A percentile compares a stretch with the other conserved stretches of the same genome.
Conservation (phyloP, 2,888 invertebrate species). For the Agriopis marginaria region DNA sequence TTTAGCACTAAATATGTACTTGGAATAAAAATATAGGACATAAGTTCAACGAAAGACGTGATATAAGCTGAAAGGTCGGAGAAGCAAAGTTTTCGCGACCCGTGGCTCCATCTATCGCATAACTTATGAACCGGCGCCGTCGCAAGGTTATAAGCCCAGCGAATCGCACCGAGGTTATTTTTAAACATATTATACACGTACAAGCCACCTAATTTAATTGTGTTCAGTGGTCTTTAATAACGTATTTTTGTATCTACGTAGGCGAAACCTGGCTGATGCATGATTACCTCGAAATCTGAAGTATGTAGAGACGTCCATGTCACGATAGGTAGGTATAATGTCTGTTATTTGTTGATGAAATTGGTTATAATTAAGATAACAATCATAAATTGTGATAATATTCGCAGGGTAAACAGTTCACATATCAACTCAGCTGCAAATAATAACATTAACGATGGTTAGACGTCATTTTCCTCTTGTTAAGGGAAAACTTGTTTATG, state of each 20-base stretch:
- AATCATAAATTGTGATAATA: conserved; percentile 1
- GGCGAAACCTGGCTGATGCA: conserved; percentile 12
- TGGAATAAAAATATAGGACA: neutral
- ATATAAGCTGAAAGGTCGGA: conserved; percentile 19
- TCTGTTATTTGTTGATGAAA: neutral
- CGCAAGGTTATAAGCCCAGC: conserved; percentile 47
- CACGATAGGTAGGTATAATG: neutral
- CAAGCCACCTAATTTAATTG: conserved; percentile 54
- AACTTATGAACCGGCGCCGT: conserved; percentile 64
- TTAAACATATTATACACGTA: conserved; percentile 46
- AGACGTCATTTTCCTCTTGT: conserved; percentile 1
- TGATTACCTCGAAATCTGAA: conserved; percentile 1
- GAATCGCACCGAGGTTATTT: conserved; percentile 45
- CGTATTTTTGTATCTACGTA: conserved; percentile 39
- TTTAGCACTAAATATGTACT: neutral
- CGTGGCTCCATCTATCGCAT: conserved; percentile 71
- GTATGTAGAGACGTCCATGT: neutral
- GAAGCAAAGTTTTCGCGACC: conserved; percentile 55
- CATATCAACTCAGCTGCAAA: neutral
- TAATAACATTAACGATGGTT: neutral
- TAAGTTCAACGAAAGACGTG: neutral
- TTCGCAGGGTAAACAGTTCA: conserved; percentile 1
- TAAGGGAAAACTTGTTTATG: neutral
- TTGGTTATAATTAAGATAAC: conserved; percentile 1
- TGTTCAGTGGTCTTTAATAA: conserved; percentile 43